phyloP scores from a whole-genome alignment of 2,888 invertebrate species.

The Mycalesis mineus region DNA sequence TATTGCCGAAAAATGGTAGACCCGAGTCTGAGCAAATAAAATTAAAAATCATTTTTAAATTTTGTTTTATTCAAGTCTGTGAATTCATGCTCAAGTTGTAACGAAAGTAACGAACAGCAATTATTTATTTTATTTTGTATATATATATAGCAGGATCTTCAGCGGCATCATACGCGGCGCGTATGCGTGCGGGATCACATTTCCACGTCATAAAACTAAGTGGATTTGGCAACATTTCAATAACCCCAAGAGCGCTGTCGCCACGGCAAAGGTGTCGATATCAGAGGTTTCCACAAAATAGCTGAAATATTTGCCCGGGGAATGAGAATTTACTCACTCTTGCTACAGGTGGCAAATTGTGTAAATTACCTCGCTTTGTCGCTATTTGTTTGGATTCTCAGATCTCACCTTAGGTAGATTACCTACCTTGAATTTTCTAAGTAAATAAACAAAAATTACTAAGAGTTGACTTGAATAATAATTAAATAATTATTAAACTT shows the following conservation, averaged over 20 bases:
- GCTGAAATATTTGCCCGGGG: slow-evolving; percentile 8
- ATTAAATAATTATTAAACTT: too few relatives aligned
- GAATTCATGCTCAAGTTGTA: background rate
- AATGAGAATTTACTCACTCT: slow-evolving; percentile 5
- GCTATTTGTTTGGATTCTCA: too few relatives aligned
- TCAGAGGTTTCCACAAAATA: slow-evolving; percentile 25
- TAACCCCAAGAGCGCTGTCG: slow-evolving; percentile 49
- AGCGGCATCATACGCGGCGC: slow-evolving; percentile 34
- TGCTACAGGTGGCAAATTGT: background rate
- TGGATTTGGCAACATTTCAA: slow-evolving; percentile 71
- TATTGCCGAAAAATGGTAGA: too few relatives aligned
- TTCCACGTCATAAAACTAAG: slow-evolving; percentile 71
- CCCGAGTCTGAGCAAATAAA: too few relatives aligned
- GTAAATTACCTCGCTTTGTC: background rate
- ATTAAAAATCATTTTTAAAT: too few relatives aligned
- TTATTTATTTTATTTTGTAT: too few relatives aligned
- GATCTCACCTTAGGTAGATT: too few relatives aligned
- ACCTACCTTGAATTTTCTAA: too few relatives aligned
- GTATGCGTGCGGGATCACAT: slow-evolving; percentile 51
- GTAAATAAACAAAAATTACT: too few relatives aligned
- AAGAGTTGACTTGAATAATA: too few relatives aligned
- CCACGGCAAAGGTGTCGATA: slow-evolving; percentile 30
- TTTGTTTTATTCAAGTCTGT: too few relatives aligned
- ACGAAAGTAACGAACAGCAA: too few relatives aligned
- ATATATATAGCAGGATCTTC: background rate